Evolutionary conservation across 2,888 invertebrate species (phyloP).

Genomic region (Pelosia muscerda): DNA sequence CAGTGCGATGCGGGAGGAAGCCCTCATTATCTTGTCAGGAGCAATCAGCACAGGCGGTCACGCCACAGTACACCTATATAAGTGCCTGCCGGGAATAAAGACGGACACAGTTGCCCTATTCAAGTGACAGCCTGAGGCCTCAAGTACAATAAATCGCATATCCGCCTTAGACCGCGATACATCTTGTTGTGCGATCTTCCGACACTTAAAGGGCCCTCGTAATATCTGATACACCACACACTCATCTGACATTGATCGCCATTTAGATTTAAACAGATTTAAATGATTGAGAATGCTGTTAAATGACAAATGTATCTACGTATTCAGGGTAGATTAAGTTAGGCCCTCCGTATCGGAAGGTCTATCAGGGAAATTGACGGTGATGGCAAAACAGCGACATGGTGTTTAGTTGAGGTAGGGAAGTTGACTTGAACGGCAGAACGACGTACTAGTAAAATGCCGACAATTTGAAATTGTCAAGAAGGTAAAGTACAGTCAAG

Average conservation of each 20-base stretch:
- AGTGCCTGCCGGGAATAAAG: constrained; percentile 58
- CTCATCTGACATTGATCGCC: constrained; percentile 7
- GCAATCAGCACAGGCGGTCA: constrained; percentile 76
- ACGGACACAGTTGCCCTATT: constrained; percentile 57
- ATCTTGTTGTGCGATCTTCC: constrained; percentile 37
- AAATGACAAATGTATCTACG: too few species aligned
- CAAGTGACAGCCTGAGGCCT: constrained; percentile 47
- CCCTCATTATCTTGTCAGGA: constrained; percentile 84
- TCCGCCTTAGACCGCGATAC: constrained; percentile 41
- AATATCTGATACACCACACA: constrained; percentile 7
- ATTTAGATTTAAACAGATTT: constrained; percentile 4
- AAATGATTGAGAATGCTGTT: not conserved
- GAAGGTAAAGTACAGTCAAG: too few species aligned
- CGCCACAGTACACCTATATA: constrained; percentile 56
- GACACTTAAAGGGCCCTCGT: constrained; percentile 26
- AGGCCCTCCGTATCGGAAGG: too few species aligned
- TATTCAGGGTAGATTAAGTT: too few species aligned
- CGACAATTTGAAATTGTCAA: too few species aligned
- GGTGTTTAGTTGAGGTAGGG: too few species aligned
- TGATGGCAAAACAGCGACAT: too few species aligned
- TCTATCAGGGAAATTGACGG: too few species aligned
- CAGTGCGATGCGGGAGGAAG: constrained; percentile 82
- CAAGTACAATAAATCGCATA: constrained; percentile 40
- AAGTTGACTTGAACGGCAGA: too few species aligned
- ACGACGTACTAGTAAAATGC: too few species aligned